These are phyloP conservation scores for Drosophila lacicola DNA, from an alignment of 2,888 invertebrate species.

Conservation along the genomic window DNA sequence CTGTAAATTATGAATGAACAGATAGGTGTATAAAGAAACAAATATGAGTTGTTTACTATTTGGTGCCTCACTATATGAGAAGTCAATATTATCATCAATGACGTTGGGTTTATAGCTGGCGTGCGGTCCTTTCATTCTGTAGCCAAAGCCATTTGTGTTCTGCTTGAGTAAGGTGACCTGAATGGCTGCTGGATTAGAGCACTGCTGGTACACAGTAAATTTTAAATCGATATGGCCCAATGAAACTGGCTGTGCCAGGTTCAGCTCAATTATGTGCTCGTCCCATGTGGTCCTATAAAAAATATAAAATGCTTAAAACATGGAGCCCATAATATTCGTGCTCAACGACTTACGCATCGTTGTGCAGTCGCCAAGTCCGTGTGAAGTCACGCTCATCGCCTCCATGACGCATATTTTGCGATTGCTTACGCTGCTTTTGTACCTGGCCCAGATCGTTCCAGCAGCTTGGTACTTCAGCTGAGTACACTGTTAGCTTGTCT, in stretches of 20 bases:
- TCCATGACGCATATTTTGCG: constrained; percentile 89
- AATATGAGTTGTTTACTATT: not conserved
- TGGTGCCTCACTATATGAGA: constrained; percentile 62
- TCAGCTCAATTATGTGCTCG: constrained; percentile 95
- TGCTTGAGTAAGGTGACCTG: constrained; percentile 90
- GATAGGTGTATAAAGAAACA: not conserved
- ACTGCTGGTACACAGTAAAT: constrained; percentile 92
- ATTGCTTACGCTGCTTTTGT: constrained; percentile 94
- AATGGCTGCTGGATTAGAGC: constrained; percentile 91
- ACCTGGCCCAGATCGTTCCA: constrained; percentile 97
- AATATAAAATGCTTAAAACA: not conserved
- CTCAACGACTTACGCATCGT: constrained; percentile 88
- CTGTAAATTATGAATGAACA: constrained; percentile 48
- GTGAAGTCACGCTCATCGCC: constrained; percentile 90
- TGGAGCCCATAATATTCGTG: not conserved
- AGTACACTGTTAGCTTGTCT: constrained; percentile 87
- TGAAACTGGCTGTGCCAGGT: constrained; percentile 91
- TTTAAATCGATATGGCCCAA: constrained; percentile 96
- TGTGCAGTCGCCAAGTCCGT: constrained; percentile 94
- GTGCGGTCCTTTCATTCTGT: constrained; percentile 86
- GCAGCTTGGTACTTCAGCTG: constrained; percentile 95
- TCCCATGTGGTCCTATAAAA: constrained; percentile 91
- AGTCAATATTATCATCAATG: constrained; percentile 83
- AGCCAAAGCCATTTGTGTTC: constrained; percentile 89
- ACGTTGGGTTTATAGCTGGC: constrained; percentile 83